Base-by-base conservation (phyloP, 2,888 invertebrate species). In the Folsomia candida region DNA sequence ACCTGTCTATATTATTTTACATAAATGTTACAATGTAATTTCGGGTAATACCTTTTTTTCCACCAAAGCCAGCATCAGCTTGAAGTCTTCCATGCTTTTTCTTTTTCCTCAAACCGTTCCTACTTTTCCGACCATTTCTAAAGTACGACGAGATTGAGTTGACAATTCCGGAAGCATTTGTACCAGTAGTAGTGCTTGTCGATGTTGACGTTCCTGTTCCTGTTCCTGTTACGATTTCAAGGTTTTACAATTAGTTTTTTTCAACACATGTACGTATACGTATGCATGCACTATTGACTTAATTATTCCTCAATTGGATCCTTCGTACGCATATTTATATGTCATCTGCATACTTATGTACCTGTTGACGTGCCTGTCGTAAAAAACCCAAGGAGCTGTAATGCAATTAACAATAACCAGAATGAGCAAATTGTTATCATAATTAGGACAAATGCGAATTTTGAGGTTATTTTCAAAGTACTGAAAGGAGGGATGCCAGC, bases 401-500 rank as follows among this genome's bases (percentile, higher is more conserved):
- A 60, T 1, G 68, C 71, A 51, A 71, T 65, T 37, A 68, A 47
- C 71, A 68, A 67, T 4, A 47, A 3, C 57, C 20, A 4, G 51
- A 47, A 26, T 11, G 20, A 62, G 28, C 1, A 67, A 25, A 22
- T n/a, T 22, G 11, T 14, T 3, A 14, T 28, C 9, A 62, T 28
- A 22, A 18, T 14, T 62, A 29, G 29, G 22, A 24, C 3, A 22
- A 25, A 61, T 27, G 25, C 51, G 37, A n/a, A n/a, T n/a, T 51
- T 24, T 9, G 59, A 37, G 4, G 20, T n/a, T 47, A 64, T 2
- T 29, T n/a, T 29, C 22, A n/a, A 58, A 61, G 59, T 65, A 75
- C 75, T 9, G 72, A 62, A 6, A 69, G 22, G 47, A 75, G 70
- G 29, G 72, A 69, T 54, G 70, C 29, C 11, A 75, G 66, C 22